Evolutionary conservation across 2,797 vertebrate genomes (phyloP).

Genomic region (Myotis planiceps): DNA sequence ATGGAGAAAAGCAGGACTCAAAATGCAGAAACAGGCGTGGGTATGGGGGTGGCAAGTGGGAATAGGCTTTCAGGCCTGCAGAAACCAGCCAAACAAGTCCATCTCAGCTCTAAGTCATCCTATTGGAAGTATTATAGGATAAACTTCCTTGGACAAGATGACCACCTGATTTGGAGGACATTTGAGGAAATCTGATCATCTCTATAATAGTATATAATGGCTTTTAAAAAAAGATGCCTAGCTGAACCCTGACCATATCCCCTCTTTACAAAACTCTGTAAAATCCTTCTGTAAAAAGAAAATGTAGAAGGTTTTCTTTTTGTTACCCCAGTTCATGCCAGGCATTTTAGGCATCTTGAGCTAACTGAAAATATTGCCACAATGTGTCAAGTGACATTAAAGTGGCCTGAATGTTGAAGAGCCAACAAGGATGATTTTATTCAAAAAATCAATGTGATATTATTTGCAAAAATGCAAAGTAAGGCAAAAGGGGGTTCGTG

Average conservation of each 20-base stretch:
- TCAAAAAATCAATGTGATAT: not conserved
- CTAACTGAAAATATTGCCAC: not conserved
- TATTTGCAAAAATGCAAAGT: not conserved
- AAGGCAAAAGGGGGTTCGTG: not conserved
- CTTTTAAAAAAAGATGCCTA: not conserved
- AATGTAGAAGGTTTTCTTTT: not conserved
- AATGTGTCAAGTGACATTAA: not conserved
- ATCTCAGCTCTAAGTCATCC: not conserved
- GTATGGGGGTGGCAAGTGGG: not conserved
- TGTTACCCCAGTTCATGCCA: not conserved
- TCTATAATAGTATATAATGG: not conserved
- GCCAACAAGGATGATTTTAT: not conserved
- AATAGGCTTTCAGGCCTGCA: not conserved
- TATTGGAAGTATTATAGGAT: not conserved
- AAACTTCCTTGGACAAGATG: not conserved
- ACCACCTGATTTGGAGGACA: not conserved
- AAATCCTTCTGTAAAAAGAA: not conserved
- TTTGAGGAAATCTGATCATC: not conserved
- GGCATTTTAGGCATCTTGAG: not conserved
- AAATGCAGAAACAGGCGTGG: not conserved
- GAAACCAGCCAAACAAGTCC: constrained; percentile 38
- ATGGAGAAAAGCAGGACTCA: not conserved
- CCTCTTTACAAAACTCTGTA: not conserved
- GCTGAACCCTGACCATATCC: not conserved
- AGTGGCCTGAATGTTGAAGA: not conserved